Conservation (phyloP, 2,113 vertebrate genomes). For the Epinephelus lanceolatus region DNA sequence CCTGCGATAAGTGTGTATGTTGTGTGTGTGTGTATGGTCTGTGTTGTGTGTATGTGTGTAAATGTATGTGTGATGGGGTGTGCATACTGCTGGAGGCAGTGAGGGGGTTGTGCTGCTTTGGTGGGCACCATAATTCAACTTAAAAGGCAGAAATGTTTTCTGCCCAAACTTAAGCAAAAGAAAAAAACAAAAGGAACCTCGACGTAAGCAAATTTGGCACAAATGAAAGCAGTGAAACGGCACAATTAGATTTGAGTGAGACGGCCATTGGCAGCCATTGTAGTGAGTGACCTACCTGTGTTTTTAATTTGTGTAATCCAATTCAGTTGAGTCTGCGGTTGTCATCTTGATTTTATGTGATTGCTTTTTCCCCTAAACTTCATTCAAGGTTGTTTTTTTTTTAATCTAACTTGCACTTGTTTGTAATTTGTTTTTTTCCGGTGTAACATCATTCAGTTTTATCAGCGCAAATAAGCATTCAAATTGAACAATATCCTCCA, state of each 20-base stretch:
- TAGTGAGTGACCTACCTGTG: conserved; percentile 6
- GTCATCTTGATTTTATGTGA: conserved; percentile 25
- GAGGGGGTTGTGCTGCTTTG: conserved; percentile 23
- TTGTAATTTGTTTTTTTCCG: neutral
- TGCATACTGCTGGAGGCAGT: conserved; percentile 20
- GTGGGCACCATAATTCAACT: conserved; percentile 52
- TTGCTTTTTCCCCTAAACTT: neutral
- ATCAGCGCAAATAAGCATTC: conserved; percentile 8
- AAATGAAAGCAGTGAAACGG: conserved; percentile 31
- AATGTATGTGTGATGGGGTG: conserved; percentile 21
- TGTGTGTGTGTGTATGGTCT: neutral
- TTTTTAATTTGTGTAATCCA: conserved; percentile 43
- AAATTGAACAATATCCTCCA: conserved; percentile 4
- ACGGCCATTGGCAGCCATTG: neutral
- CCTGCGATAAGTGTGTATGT: conserved; percentile 36
- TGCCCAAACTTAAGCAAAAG: conserved; percentile 17
- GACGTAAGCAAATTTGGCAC: conserved; percentile 16
- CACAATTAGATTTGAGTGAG: conserved; percentile 26
- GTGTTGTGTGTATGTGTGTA: conserved; percentile 21
- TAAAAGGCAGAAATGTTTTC: conserved; percentile 51
- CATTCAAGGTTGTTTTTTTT: conserved; percentile 10
- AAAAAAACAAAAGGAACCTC: neutral
- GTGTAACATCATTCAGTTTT: neutral
- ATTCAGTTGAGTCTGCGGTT: conserved; percentile 14
- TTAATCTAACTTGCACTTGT: neutral